Conservation (phyloP, 2,888 invertebrate species). For the Acleris cristana region DNA sequence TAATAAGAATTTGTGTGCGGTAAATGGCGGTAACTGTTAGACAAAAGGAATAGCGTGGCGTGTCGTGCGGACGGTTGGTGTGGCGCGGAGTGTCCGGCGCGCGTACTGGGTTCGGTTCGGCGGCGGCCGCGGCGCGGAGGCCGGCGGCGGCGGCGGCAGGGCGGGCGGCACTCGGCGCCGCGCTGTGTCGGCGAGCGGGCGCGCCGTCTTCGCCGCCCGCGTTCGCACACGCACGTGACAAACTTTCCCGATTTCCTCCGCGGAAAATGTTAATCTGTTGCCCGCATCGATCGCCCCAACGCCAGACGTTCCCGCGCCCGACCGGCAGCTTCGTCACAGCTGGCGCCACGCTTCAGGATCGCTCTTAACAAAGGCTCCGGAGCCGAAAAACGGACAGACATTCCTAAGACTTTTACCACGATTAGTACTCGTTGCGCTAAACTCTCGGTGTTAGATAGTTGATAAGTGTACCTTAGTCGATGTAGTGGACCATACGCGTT, state of each 20-base stretch:
- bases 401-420: conserved; percentile 59
- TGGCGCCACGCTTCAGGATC: conserved; percentile 76
- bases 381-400: conserved; percentile 53
- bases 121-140: conserved; percentile 65
- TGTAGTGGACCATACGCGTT: conserved; percentile 78
- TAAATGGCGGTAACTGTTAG: background rate
- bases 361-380: conserved; percentile 71
- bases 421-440: conserved; percentile 48
- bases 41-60: background rate
- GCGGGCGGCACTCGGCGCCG: conserved; percentile 81
- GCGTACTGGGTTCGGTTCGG: conserved; percentile 46
- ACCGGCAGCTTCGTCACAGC: conserved; percentile 74
- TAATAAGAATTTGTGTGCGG: background rate
- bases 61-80: conserved; percentile 11
- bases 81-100: conserved; percentile 43
- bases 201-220: conserved; percentile 75
- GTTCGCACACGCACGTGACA: conserved; percentile 70
- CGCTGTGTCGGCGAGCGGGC: conserved; percentile 81
- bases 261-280: conserved; percentile 82
- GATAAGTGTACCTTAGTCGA: conserved; percentile 64
- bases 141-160: conserved; percentile 61
- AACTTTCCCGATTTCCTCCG: conserved; percentile 81
- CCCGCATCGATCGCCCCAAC: conserved; percentile 78
- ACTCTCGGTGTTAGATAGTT: conserved; percentile 66
- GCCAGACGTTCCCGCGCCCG: conserved; percentile 71